Evolutionary conservation across 1,140 invertebrate species (phyloP).

Genomic region (Drosophila simulans): DNA sequence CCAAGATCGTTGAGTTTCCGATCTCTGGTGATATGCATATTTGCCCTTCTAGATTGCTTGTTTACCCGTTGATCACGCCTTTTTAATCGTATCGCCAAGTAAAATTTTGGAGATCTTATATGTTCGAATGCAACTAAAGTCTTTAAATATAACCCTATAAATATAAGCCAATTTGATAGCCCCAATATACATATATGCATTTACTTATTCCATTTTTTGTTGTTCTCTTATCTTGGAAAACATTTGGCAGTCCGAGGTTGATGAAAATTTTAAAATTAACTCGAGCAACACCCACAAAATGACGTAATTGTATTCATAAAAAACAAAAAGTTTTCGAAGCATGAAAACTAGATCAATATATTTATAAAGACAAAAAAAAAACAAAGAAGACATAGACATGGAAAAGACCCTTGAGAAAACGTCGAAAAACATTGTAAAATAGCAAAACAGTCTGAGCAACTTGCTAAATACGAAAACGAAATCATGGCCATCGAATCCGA

Average conservation of each 20-base stretch:
- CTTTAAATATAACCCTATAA: conserved; percentile 11
- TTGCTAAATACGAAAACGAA: conserved; percentile 68
- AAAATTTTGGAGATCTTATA: neutral
- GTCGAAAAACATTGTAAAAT: conserved; percentile 33
- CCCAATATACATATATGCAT: neutral
- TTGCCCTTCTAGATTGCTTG: conserved; percentile 8
- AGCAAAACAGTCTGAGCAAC: conserved; percentile 45
- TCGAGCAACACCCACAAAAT: conserved; percentile 59
- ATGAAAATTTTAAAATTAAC: conserved; percentile 51
- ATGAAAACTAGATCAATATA: conserved; percentile 24
- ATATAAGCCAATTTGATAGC: conserved; percentile 31
- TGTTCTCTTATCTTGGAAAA: conserved; percentile 36
- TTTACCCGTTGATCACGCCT: conserved; percentile 3
- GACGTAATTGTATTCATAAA: conserved; percentile 72
- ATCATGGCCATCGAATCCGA: conserved; percentile 56
- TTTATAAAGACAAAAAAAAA: conserved; percentile 13
- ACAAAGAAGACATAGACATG: conserved; percentile 9
- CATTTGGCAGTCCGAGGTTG: conserved; percentile 14
- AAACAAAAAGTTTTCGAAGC: conserved; percentile 40
- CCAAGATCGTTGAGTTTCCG: conserved; percentile 6
- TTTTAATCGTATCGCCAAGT: neutral
- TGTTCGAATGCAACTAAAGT: neutral
- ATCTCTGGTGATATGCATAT: neutral
- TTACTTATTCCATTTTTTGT: neutral
- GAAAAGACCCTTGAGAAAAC: conserved; percentile 44